phyloP scores from a whole-genome alignment of 2,113 vertebrate genomes.

The Aphyosemion australe region DNA sequence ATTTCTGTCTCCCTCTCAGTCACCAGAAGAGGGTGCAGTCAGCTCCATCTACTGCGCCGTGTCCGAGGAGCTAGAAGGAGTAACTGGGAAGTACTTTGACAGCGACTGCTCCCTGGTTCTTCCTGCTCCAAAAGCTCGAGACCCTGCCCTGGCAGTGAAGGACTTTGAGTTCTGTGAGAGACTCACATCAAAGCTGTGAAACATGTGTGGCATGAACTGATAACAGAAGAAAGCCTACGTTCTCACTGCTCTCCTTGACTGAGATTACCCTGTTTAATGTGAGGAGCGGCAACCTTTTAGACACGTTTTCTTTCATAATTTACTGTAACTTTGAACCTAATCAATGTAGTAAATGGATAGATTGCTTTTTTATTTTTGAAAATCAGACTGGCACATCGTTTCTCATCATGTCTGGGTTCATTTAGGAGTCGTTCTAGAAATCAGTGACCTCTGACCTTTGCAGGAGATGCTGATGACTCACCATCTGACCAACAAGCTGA shows the following conservation, averaged over 20 bases:
- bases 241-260: background rate
- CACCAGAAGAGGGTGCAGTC: constrained; percentile 78
- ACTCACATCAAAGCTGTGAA: constrained; percentile 72
- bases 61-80: constrained; percentile 79
- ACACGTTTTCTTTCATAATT: background rate
- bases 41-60: constrained; percentile 85
- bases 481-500: background rate
- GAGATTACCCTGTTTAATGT: background rate
- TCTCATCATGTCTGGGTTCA: too few species aligned
- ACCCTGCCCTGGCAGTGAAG: constrained; percentile 74
- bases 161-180: constrained; percentile 83
- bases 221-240: constrained; percentile 26
- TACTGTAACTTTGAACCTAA: too few species aligned
- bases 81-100: constrained; percentile 87
- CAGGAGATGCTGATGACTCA: background rate
- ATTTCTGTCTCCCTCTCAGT: constrained; percentile 65
- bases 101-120: constrained; percentile 79
- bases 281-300: background rate
- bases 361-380: too few species aligned
- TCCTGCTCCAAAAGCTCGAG: constrained; percentile 72
- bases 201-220: background rate
- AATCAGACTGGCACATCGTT: too few species aligned
- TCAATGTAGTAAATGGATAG: too few species aligned
- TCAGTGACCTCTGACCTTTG: background rate
- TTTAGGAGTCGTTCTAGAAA: too few species aligned